Evolutionary conservation across 2,113 vertebrate species (phyloP).

Genomic region (Xenopus tropicalis): DNA sequence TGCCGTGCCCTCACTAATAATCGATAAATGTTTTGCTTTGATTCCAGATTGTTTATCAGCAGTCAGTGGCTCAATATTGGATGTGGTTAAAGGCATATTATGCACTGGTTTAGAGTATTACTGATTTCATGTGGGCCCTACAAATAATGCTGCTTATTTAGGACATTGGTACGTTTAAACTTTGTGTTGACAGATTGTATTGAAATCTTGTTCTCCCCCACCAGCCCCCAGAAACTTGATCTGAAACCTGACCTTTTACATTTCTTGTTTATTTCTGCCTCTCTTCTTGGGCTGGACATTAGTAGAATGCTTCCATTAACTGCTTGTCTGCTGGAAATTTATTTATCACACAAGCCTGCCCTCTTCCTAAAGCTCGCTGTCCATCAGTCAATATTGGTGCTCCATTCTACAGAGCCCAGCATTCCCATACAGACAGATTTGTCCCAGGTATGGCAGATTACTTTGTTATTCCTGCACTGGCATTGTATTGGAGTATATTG

Average conservation of each 20-base stretch:
- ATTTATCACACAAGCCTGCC: too few species aligned
- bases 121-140: constrained; percentile 5
- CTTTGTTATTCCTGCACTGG: too few species aligned
- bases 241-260: constrained; percentile 24
- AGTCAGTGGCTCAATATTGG: background rate
- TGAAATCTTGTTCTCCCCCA: constrained; percentile 3
- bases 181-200: constrained; percentile 24
- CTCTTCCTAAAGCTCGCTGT: too few species aligned
- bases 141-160: constrained; percentile 18
- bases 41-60: too few species aligned
- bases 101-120: constrained; percentile 11
- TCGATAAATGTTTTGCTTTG: too few species aligned
- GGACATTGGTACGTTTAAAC: background rate
- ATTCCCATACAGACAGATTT: too few species aligned
- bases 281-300: background rate
- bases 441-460: too few species aligned
- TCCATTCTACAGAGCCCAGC: too few species aligned
- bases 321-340: background rate
- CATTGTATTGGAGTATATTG: too few species aligned
- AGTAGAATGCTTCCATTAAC: constrained; percentile 27
- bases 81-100: constrained; percentile 2
- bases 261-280: constrained; percentile 37
- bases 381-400: too few species aligned
- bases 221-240: constrained; percentile 27
- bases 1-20: too few species aligned